Evolutionary conservation across 1,140 invertebrate species (phyloP), one percentile per base, ranked within the genome.

Genomic region (Holcopasites calliopsidis): DNA sequence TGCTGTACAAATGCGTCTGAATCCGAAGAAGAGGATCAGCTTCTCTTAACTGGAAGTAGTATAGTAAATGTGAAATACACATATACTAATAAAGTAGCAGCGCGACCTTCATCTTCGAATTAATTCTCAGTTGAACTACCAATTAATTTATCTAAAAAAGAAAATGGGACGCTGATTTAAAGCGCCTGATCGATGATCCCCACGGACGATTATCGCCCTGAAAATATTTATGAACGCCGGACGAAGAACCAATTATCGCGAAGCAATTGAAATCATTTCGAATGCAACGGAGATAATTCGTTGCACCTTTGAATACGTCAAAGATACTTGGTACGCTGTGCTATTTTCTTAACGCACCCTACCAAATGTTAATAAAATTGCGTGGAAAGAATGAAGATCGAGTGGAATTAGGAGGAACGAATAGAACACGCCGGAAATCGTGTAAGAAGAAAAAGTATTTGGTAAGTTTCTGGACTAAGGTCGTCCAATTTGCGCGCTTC

Each of bases 241-340:
- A n/a, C n/a, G 13, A 58, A 70, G 42, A 68, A 1, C 35, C 10
- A 47, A 60, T 49, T 70, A 44, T 70, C 40, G 54, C 31, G 21
- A n/a, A 49, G 61, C 16, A 40, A 61, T 71, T 26, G 11, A 33
- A 60, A 26, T 18, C 18, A 50, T 71, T 50, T 38, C 5, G 38
- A 61, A 50, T 13, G 6, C 0, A n/a, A 1, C 11, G 2, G 2
- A 61, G 57, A 71, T 71, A 60, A 60, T 47, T 44, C 31, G 4
- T 60, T 62, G 13, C 1, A 13, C 18, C 23, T 62, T 31, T 10
- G 3, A 16, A 44, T 60, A 8, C 23, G 33, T 60, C 57, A 16
- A 23, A 10, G 18, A 13, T 44, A 21, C 42, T 23, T 7, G 16
- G n/a, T 62, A 42, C 18, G 3, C 21, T 16, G 23, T 60, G 23